Evolutionary conservation across 2,113 vertebrate species (phyloP).

Genomic region (Eubucco bourcierii): DNA sequence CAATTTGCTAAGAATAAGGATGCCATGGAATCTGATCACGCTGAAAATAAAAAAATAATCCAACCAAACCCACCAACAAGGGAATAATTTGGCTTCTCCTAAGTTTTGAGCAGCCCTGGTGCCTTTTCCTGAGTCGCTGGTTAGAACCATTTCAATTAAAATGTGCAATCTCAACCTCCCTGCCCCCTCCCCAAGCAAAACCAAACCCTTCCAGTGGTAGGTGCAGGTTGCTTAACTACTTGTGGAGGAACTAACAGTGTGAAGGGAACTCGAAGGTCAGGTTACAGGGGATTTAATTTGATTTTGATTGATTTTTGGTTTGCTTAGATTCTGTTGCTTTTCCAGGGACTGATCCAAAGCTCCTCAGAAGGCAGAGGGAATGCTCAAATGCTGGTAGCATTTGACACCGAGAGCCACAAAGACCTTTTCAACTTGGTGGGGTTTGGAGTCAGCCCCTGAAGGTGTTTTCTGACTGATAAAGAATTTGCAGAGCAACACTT

Average conservation of each 20-base stretch:
- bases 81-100: constrained; percentile 7
- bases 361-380: not conserved
- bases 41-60: not conserved
- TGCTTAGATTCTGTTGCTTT: constrained; percentile 14
- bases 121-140: not conserved
- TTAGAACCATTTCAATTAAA: not conserved
- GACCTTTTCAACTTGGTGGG: accelerated
- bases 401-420: not conserved
- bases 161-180: not conserved
- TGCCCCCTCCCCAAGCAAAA: not conserved
- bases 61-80: not conserved
- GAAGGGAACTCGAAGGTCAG: constrained; percentile 2
- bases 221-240: not conserved
- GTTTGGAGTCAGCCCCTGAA: constrained; percentile 5
- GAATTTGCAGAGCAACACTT: not conserved
- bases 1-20: not conserved
- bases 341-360: constrained; percentile 19
- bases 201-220: constrained; percentile 17
- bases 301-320: not conserved
- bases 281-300: not conserved
- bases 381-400: not conserved
- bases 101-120: constrained; percentile 53
- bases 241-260: not conserved
- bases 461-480: not conserved
- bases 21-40: not conserved